Evolutionary conservation across 2,888 invertebrate genomes (phyloP), one percentile per base, ranked within the genome.

Genomic region (Callyntrura sp.): DNA sequence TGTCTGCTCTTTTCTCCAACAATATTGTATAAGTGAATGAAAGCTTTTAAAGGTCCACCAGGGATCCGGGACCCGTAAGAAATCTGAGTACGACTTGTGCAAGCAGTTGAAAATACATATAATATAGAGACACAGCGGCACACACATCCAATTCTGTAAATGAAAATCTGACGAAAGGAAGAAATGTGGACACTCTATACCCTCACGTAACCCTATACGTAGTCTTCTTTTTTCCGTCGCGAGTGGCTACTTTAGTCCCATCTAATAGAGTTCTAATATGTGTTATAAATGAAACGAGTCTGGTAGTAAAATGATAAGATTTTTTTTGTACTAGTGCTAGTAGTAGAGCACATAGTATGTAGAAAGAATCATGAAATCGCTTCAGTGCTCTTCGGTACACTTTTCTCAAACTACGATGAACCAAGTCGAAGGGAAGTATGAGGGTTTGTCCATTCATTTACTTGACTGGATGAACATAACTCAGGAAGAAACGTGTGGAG

Each of bases 1-100:
- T 35, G 2, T 60, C 48, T 57, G 57, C 60, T 12, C 55, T 73
- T 43, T 70, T 55, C 17, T n/a, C 28, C 60, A 70, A 68, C 51
- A 83, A 14, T 51, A 45, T 48, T 51, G 35, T 60, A 17, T n/a
- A 43, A 73, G 57, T 57, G 70, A 73, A 83, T 70, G 83, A 83
- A 83, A 25, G 85, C 60, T 85, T 73, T 85, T 68, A 84, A 28
- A 60, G 73, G 85, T 84, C 85, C 85, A 85, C 85, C 43, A 57
- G 85, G 85, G 28, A 73, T 25, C 35, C 43, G 43, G 85, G 85
- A 51, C 85, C 45, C 35, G 57, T 14, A 85, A 43, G 43, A 85
- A 73, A 85, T 43, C 20, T 57, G 60, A 84, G 70, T 84, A 85
- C 55, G 65, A 14, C 28, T 65, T 65, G 14, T 8, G 65, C 28